phyloP scores from a whole-genome alignment of 2,888 invertebrate species.

The Rhorus exstirpatorius region DNA sequence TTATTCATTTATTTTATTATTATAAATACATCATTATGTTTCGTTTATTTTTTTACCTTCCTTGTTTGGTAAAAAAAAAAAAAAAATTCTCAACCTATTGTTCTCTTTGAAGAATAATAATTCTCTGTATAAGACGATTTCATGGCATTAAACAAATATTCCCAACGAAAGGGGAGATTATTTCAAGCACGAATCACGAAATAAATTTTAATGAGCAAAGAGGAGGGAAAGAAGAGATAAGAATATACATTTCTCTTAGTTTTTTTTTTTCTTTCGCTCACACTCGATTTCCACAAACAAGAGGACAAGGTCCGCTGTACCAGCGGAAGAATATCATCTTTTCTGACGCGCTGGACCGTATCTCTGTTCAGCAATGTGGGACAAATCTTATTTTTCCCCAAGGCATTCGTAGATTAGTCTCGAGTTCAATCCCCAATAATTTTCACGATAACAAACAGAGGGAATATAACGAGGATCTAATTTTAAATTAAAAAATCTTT shows the following conservation, averaged over 20 bases:
- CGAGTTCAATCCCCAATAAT: background rate
- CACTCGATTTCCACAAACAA: constrained; percentile 17
- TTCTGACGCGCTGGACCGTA: background rate
- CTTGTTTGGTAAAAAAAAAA: no score
- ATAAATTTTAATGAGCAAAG: constrained; percentile 9
- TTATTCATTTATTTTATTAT: no score
- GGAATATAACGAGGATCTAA: background rate
- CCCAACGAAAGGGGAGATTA: constrained; percentile 23
- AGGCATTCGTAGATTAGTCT: background rate
- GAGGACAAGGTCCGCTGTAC: constrained; percentile 65
- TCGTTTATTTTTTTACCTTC: no score
- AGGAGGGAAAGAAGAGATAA: constrained; percentile 50
- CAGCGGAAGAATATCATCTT: background rate
- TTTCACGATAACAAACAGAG: background rate
- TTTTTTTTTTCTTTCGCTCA: constrained; percentile 39
- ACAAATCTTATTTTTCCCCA: constrained; percentile 18
- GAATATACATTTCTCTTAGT: no score
- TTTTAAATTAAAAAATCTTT: background rate
- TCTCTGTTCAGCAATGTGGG: background rate
- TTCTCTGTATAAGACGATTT: no score
- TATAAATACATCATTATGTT: no score
- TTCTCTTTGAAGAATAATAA: no score
- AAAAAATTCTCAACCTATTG: no score
- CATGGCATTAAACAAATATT: no score
- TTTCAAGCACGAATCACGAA: constrained; percentile 29